phyloP scores from a whole-genome alignment of 2,113 vertebrate species.

The Fukomys damarensis region DNA sequence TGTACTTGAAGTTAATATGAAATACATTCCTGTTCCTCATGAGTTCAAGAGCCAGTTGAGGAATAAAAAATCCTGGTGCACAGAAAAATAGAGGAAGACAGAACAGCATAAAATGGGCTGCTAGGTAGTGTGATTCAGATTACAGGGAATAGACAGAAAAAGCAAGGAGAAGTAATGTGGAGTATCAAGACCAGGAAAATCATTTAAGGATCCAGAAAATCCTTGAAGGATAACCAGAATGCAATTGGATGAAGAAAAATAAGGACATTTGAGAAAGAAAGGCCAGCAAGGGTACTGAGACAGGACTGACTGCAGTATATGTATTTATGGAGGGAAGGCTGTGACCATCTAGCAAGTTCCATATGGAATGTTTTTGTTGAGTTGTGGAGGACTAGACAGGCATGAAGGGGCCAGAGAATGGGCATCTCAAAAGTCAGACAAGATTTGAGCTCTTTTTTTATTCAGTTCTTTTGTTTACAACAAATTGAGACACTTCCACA shows the following conservation, averaged over 20 bases:
- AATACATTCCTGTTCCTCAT: not conserved
- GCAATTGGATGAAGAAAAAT: not conserved
- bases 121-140: not conserved
- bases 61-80: not conserved
- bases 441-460: slow-evolving; percentile 35
- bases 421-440: not conserved
- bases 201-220: not conserved
- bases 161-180: not conserved
- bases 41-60: slow-evolving; percentile 21
- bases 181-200: not conserved
- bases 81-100: slow-evolving; percentile 32
- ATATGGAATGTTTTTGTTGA: not conserved
- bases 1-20: slow-evolving; percentile 41
- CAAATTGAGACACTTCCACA: not conserved
- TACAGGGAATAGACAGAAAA: not conserved
- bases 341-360: not conserved
- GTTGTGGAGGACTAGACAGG: not conserved
- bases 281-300: not conserved
- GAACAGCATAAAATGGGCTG: not conserved
- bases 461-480: slow-evolving; percentile 40
- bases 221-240: not conserved
- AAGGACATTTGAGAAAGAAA: not conserved
- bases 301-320: not conserved
- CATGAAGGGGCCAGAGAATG: not conserved
- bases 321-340: no score